Evolutionary conservation across 2,888 invertebrate species (phyloP).

Genomic region (Elmis aenea): DNA sequence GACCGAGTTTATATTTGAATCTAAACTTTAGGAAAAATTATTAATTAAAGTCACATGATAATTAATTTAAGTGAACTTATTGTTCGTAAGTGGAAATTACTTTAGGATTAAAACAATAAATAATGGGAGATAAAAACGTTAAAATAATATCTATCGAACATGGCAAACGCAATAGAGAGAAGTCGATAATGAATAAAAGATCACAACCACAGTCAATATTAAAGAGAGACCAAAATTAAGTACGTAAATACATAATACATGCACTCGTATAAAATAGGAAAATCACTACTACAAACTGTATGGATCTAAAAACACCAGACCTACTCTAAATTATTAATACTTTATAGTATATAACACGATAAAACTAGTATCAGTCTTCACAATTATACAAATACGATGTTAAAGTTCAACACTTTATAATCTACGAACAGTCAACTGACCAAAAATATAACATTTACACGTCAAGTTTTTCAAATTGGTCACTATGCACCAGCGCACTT

Average conservation of each 20-base stretch:
- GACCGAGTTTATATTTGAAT: too few species aligned
- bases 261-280: conserved; percentile 5
- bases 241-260: not conserved
- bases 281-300: conserved; percentile 22
- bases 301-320: conserved; percentile 38
- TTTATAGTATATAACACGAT: conserved; percentile 44
- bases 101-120: too few species aligned
- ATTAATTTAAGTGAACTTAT: too few species aligned
- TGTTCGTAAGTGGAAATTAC: too few species aligned
- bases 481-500: conserved; percentile 35
- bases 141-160: too few species aligned
- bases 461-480: conserved; percentile 37
- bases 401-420: conserved; percentile 42
- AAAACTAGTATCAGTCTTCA: conserved; percentile 47
- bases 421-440: conserved; percentile 45
- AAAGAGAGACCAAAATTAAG: not conserved
- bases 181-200: too few species aligned
- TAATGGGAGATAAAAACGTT: too few species aligned
- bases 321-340: conserved; percentile 40
- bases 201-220: too few species aligned
- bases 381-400: conserved; percentile 45
- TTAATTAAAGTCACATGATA: too few species aligned
- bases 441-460: conserved; percentile 46
- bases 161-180: too few species aligned
- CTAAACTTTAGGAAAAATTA: too few species aligned